phyloP scores from a whole-genome alignment of 2,888 invertebrate genomes.

The Cryptus viduatorius region DNA sequence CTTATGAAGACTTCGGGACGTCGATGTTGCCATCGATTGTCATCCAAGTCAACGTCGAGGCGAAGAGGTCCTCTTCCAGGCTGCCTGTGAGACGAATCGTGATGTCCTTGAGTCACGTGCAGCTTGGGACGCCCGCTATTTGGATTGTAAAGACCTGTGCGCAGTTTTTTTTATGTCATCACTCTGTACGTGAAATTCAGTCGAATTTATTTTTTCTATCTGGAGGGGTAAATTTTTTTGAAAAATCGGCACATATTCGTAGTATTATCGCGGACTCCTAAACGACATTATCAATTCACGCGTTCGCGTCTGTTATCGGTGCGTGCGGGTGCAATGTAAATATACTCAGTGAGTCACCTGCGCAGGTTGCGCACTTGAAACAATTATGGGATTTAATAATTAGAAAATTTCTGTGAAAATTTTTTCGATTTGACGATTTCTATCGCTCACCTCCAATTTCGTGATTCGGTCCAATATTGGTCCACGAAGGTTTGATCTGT shows the following conservation, averaged over 20 bases:
- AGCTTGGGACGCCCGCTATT: conserved; percentile 51
- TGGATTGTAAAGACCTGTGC: conserved; percentile 62
- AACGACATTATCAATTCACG: neutral
- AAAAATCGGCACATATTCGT: neutral
- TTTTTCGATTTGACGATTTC: neutral
- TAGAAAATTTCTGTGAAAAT: neutral
- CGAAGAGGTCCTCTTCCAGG: conserved; percentile 61
- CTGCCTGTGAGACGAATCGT: conserved; percentile 1
- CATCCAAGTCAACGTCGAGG: conserved; percentile 64
- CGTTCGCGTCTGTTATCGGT: neutral
- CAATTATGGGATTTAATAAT: neutral
- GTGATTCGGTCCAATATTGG: conserved; percentile 68
- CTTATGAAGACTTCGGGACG: conserved; percentile 70
- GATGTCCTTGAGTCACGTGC: conserved; percentile 52
- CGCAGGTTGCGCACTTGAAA: neutral
- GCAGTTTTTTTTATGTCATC: neutral
- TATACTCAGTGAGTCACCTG: neutral
- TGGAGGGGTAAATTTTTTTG: neutral
- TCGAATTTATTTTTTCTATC: neutral
- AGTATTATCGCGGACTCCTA: neutral
- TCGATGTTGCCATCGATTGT: conserved; percentile 61
- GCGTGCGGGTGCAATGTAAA: neutral
- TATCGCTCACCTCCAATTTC: conserved; percentile 63
- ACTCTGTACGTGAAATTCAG: neutral
- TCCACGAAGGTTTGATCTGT: conserved; percentile 65